Percentiles rank a stretch among this genome's conserved stretches.
phyloP scores from a whole-genome alignment of 1,140 invertebrate species.

The Macrobrachium rosenbergii region DNA sequence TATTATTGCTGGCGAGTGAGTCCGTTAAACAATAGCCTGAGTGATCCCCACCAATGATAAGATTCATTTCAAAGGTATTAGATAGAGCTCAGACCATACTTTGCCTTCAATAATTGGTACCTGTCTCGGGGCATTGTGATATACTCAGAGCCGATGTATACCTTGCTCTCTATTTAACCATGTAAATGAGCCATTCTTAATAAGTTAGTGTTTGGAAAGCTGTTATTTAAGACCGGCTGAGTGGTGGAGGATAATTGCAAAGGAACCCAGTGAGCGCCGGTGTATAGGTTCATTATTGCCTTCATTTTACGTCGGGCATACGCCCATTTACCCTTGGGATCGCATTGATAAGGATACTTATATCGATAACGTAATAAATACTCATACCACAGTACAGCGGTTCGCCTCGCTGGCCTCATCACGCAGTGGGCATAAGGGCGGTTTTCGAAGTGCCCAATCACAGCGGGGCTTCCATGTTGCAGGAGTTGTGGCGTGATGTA shows the following conservation, averaged over 20 bases:
- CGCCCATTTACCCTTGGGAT: constrained; percentile 57
- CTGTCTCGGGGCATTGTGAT: constrained; percentile 63
- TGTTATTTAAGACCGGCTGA: constrained; percentile 63
- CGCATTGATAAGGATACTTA: constrained; percentile 65
- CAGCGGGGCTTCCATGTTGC: constrained; percentile 42
- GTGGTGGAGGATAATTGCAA: constrained; percentile 49
- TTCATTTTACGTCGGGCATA: constrained; percentile 51
- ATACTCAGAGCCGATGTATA: constrained; percentile 60
- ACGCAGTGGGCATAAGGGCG: constrained; percentile 9
- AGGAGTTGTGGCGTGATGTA: constrained; percentile 62
- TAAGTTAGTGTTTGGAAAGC: constrained; percentile 66
- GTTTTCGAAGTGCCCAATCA: constrained; percentile 35
- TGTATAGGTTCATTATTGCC: constrained; percentile 47
- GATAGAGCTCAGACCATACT: constrained; percentile 60
- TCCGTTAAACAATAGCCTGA: constrained; percentile 64
- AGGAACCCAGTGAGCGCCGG: constrained; percentile 47
- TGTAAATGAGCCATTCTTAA: constrained; percentile 66
- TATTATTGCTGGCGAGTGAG: constrained; percentile 61
- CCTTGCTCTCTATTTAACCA: constrained; percentile 65
- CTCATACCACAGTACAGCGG: constrained; percentile 29
- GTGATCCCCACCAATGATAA: constrained; percentile 62
- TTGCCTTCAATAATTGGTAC: constrained; percentile 65
- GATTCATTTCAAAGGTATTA: constrained; percentile 66
- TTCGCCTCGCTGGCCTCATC: constrained; percentile 12
- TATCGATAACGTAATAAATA: constrained; percentile 56